Evolutionary conservation across 2,888 invertebrate species (phyloP), one percentile per base, ranked within the genome.

Genomic region (Cephalotes varians): DNA sequence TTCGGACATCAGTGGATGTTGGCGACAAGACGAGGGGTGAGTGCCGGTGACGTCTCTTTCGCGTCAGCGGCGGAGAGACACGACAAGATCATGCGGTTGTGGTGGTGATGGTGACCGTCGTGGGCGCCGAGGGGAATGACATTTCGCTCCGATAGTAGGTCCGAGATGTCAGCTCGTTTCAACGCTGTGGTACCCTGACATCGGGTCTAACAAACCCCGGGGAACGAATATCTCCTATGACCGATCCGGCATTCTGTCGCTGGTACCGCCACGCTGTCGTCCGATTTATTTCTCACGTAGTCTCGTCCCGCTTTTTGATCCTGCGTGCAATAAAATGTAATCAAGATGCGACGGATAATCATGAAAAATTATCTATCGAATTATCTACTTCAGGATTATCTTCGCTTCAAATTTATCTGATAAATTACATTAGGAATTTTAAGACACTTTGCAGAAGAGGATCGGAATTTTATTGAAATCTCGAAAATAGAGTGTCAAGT

Each of bases 111-210:
- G 49, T 71, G 76, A 76, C 74, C 81, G 81, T 65, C 74, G 81
- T 65, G 83, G 82, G 86, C 89, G 85, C 82, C 71, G 89, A 88
- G 85, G 89, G 89, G 85, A 84, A 87, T 87, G 89, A 89, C 87
- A 83, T 44, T 56, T 81, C 77, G 31, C 76, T 83, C 85, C 81
- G 84, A 76, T 85, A 84, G 82, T 89, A 88, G 91, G 90, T 91
- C 92, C 91, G 91, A 92, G 87, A 90, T 90, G 93, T 93, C 94
- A 94, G 91, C 83, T 85, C 92, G 91, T 92, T 93, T 93, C 94
- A 93, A 93, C 90, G 92, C 91, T 86, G 90, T 86, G 92, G 92
- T 85, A 91, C 90, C 88, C 81, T 94, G 94, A 94, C 94, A 93
- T 86, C 88, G 90, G 91, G 87, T 91, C 91, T 91, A 88, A 88